Conservation (phyloP, 2,888 invertebrate species). For the Torymus auratus region DNA sequence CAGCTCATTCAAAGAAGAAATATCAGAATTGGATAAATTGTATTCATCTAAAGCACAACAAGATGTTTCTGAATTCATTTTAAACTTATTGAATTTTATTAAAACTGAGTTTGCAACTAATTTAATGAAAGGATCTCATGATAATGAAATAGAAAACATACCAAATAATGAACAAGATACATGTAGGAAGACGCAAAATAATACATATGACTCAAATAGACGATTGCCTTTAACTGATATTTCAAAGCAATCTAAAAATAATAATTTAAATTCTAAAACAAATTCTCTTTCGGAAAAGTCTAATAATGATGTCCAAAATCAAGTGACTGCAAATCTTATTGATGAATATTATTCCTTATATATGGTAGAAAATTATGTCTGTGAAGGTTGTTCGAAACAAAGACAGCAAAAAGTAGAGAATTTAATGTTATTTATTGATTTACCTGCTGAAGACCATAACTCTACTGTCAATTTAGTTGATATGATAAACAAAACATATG, state of each 20-base stretch:
- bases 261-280: constrained; percentile 49
- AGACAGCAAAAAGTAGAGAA: constrained; percentile 68
- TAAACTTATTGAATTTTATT: constrained; percentile 69
- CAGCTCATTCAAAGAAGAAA: constrained; percentile 67
- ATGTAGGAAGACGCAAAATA: constrained; percentile 56
- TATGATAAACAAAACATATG: constrained; percentile 65
- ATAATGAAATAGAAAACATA: constrained; percentile 64
- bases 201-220: constrained; percentile 59
- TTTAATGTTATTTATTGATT: constrained; percentile 69
- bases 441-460: constrained; percentile 62
- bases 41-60: constrained; percentile 71
- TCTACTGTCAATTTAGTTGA: constrained; percentile 62
- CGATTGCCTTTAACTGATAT: constrained; percentile 65
- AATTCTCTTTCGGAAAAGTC: constrained; percentile 56
- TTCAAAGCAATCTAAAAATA: constrained; percentile 54
- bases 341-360: constrained; percentile 68
- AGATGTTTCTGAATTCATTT: constrained; percentile 72
- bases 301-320: constrained; percentile 33
- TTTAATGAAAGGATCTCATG: constrained; percentile 51
- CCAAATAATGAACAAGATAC: constrained; percentile 63
- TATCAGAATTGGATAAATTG: constrained; percentile 65
- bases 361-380: constrained; percentile 68
- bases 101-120: constrained; percentile 67
- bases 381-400: constrained; percentile 66
- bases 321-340: constrained; percentile 64